Base-by-base conservation (phyloP, 2,888 invertebrate species). In the Dasypogon diadema region DNA sequence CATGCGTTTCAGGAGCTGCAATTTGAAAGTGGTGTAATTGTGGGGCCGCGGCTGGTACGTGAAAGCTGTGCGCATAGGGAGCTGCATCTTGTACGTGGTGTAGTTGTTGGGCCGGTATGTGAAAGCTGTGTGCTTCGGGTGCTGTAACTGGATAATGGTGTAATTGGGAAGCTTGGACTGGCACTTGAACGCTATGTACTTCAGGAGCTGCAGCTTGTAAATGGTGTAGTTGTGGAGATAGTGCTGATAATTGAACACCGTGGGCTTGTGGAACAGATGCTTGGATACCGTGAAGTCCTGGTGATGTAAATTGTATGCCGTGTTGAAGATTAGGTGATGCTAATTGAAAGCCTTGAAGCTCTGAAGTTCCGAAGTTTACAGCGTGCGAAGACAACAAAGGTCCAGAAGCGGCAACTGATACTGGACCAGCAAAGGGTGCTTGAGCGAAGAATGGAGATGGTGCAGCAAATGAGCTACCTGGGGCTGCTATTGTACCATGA, bases 1-100 rank as follows among this genome's bases (percentile, higher is more conserved):
- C 18, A 21, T 63, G 63, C 16, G 12, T 26, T 5, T 30, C 3
- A 34, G 2, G 60, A 18, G 34, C 34, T 14, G 24, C 14, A 14
- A 24, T 2, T 26, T 65, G 22, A 10, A 65, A 8, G 14, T 65
- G 46, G 2, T 46, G 46, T n/a, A 63, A 8, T 18, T 12, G 22
- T 10, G 37, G 63, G 21, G 65, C n/a, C 46, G 65, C 21, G 22
- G n/a, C 21, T 65, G 46, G 63, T 8, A 34, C 34, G 2, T n/a
- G 5, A 30, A 56, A 22, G 34, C 18, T 30, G 34, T 60, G 60
- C 12, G 34, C 21, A 1, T 60, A 16, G 10, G 60, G 21, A 2
- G 60, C 21, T 12, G 34, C 58, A 16, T 12, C 26, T 22, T 18
- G 58, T 14, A 16, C 14, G 1, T 56, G 56, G 6, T 26, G 26